These are phyloP conservation scores for Nematostella vectensis DNA, from an alignment of 92 coral and sea anemone genomes.

Conservation along the genomic window DNA sequence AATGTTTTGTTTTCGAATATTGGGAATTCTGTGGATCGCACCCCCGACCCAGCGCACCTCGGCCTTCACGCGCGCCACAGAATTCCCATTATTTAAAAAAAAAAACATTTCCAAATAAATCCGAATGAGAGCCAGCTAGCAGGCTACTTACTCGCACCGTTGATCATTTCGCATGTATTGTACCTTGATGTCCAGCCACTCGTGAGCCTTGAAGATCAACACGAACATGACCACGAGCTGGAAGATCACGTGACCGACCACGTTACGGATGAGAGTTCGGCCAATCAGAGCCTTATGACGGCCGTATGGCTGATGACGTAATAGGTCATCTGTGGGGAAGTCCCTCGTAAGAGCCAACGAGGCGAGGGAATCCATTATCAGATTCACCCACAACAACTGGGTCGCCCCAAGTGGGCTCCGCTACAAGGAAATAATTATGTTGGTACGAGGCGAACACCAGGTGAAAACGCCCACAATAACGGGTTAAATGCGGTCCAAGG, in stretches of 20 bases:
- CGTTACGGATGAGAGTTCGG: slow-evolving; percentile 75
- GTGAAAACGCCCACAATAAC: too few species aligned
- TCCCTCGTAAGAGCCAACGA: slow-evolving; percentile 76
- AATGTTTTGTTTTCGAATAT: too few species aligned
- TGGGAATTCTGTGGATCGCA: too few species aligned
- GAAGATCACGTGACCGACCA: slow-evolving; percentile 65
- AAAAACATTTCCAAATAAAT: too few species aligned
- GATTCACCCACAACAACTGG: slow-evolving; percentile 77
- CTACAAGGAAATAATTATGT: slow-evolving; percentile 24
- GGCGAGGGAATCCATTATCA: slow-evolving; percentile 83
- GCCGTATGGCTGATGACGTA: slow-evolving; percentile 67
- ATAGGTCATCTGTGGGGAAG: slow-evolving; percentile 57
- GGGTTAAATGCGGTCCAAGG: too few species aligned
- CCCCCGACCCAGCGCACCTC: too few species aligned
- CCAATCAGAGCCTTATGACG: slow-evolving; percentile 70
- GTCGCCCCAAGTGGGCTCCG: slow-evolving; percentile 78
- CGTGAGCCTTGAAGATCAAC: slow-evolving; percentile 61
- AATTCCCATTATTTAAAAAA: too few species aligned
- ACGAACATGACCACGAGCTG: slow-evolving; percentile 60
- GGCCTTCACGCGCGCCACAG: too few species aligned
- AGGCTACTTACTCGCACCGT: too few species aligned
- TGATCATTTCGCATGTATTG: too few species aligned
- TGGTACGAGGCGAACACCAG: too few species aligned
- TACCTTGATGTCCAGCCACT: slow-evolving; percentile 52
- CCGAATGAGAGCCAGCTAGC: too few species aligned